Percentiles rank a stretch among this genome's conserved stretches.
phyloP scores from a whole-genome alignment of 1,140 invertebrate species.

The Bicyclus anynana region DNA sequence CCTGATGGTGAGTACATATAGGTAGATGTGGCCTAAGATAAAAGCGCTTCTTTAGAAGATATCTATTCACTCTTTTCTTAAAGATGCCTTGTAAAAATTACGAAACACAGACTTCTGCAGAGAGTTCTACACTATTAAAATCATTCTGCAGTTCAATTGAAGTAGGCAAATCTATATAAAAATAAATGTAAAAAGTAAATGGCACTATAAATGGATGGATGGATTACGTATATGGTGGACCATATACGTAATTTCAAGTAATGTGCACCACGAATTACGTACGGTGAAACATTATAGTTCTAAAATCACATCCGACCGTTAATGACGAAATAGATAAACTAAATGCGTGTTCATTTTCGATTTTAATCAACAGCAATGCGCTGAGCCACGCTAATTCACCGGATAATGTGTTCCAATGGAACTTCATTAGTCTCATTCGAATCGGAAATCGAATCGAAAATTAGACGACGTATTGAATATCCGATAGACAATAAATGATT shows the following conservation, averaged over 20 bases:
- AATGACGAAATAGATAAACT: conserved; percentile 19
- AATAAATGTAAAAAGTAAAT: too few species aligned
- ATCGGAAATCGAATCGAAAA: conserved; percentile 42
- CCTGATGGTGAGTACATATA: too few species aligned
- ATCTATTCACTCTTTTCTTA: too few species aligned
- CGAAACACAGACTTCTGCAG: too few species aligned
- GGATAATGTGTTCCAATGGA: conserved; percentile 49
- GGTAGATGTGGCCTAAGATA: too few species aligned
- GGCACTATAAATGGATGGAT: background rate
- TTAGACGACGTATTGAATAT: conserved; percentile 13
- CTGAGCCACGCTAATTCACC: conserved; percentile 30
- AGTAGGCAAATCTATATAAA: too few species aligned
- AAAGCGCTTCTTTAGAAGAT: too few species aligned
- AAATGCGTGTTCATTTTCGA: conserved; percentile 24
- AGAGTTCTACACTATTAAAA: too few species aligned
- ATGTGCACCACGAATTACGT: background rate
- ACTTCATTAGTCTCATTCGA: conserved; percentile 39
- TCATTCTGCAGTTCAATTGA: too few species aligned
- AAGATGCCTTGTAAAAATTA: too few species aligned
- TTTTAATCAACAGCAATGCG: conserved; percentile 39
- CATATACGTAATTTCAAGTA: background rate
- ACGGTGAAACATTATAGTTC: background rate
- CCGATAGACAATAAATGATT: conserved; percentile 2
- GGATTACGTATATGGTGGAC: too few species aligned
- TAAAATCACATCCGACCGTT: conserved; percentile 6